Conservation (phyloP, 2,113 vertebrate genomes). For the Pardalotus punctatus region DNA sequence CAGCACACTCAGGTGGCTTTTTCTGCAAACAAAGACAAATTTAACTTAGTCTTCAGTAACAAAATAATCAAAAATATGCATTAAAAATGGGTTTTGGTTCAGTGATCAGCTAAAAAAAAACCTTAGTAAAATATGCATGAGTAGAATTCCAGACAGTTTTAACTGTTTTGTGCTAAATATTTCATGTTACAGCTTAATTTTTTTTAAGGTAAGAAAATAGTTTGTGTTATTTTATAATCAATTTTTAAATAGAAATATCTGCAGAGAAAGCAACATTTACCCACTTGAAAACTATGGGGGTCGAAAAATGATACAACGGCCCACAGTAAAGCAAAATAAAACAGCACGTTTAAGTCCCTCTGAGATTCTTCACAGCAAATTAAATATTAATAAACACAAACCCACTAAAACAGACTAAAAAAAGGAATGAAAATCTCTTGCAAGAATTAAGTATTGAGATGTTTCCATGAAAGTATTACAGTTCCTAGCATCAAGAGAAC, state of each 20-base stretch:
- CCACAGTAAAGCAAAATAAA: not conserved
- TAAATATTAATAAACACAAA: not conserved
- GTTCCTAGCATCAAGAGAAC: not conserved
- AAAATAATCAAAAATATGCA: not conserved
- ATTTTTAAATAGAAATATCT: not conserved
- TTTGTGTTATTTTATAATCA: not conserved
- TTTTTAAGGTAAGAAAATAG: not conserved
- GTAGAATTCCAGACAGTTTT: not conserved
- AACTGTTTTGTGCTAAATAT: not conserved
- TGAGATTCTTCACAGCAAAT: not conserved
- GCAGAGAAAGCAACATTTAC: not conserved
- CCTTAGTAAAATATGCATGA: not conserved
- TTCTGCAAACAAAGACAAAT: slow-evolving; percentile 23
- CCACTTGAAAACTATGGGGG: not conserved
- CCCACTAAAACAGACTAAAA: not conserved
- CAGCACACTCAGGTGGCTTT: not conserved
- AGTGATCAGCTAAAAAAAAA: not conserved
- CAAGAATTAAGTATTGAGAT: not conserved
- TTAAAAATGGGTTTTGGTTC: not conserved
- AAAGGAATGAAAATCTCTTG: not conserved
- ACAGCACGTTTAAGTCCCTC: not conserved
- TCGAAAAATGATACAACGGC: not conserved
- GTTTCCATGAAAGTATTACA: not conserved
- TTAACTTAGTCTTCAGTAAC: not conserved
- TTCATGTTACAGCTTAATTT: not conserved